Evolutionary conservation across 2,888 invertebrate species (phyloP), one percentile per base, ranked within the genome.

Genomic region (Chesias legatella): DNA sequence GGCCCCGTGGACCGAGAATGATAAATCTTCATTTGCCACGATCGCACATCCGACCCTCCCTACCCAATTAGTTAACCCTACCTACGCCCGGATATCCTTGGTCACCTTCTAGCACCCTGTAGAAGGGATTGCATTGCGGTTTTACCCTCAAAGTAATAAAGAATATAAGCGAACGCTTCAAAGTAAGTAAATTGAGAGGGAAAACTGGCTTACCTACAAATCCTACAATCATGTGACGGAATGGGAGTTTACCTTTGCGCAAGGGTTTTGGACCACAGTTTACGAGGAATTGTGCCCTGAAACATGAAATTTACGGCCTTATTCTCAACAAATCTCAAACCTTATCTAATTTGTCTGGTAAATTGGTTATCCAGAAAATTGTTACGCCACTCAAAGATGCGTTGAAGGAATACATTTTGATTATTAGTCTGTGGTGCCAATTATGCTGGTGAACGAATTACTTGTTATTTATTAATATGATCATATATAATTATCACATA

Each of bases 21-120:
- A 84, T 84, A 84, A 84, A 84, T 84, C 84, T 84, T 84, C 82
- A 84, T 84, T 84, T 83, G 78, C 78, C 76, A 70, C 77, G 79
- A 81, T 77, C 80, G 77, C 81, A 79, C 81, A 77, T 77, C 79
- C 80, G 74, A 76, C 76, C 79, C 75, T 67, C 78, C 75, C 73
- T 67, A 73, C 73, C 81, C 81, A 82, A 83, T 83, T 83, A 83
- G 80, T 76, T 76, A 74, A 74, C 75, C 74, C 72, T 48, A 50
- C 51, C 51, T 56, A 54, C 51, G 69, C 63, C 67, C 74, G 76
- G 75, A 76, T 76, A 73, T 80, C 71, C 77, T 72, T 66, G 79
- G 81, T 79, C 80, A 78, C 76, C 79, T 79, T 72, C 22, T n/a
- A 22, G 7, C 64, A 67, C 64, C 63, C 67, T 49, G 40, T 46